phyloP scores from a whole-genome alignment of 1,140 invertebrate species.

The Ceratina calcarata region DNA sequence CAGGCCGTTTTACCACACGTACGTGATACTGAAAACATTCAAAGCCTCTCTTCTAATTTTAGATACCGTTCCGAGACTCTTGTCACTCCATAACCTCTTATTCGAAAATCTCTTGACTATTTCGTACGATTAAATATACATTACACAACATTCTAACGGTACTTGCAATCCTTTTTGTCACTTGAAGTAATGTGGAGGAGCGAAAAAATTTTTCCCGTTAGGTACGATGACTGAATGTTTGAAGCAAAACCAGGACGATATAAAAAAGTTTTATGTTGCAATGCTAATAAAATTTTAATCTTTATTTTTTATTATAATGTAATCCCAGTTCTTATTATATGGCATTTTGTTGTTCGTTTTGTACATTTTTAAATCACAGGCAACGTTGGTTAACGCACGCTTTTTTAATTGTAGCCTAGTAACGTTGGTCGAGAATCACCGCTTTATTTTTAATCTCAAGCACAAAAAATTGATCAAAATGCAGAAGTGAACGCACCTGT shows the following conservation, averaged over 20 bases:
- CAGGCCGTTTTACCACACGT: not conserved
- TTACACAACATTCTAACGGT: too few relatives aligned
- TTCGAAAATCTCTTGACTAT: not conserved
- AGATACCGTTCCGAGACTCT: not conserved
- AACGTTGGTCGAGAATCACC: not conserved
- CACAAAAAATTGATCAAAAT: not conserved
- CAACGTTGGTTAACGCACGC: not conserved
- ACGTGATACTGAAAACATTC: not conserved
- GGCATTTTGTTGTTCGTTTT: not conserved
- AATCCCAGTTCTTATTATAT: too few relatives aligned
- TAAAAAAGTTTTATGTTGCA: too few relatives aligned
- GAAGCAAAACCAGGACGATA: too few relatives aligned
- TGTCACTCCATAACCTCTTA: too few relatives aligned
- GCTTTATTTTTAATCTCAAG: not conserved
- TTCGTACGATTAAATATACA: too few relatives aligned
- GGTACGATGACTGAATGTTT: too few relatives aligned
- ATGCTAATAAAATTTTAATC: too few relatives aligned
- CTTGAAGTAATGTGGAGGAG: too few relatives aligned
- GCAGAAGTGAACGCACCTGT: not conserved
- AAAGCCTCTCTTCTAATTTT: not conserved
- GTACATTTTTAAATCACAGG: conserved; percentile 4
- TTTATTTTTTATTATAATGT: too few relatives aligned
- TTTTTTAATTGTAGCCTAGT: not conserved
- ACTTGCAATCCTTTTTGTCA: too few relatives aligned
- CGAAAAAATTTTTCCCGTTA: too few relatives aligned